These are phyloP conservation scores for Holothuria scabra DNA, from an alignment of 53 echinoderm and acorn worm genomes.

Conservation along the genomic window DNA sequence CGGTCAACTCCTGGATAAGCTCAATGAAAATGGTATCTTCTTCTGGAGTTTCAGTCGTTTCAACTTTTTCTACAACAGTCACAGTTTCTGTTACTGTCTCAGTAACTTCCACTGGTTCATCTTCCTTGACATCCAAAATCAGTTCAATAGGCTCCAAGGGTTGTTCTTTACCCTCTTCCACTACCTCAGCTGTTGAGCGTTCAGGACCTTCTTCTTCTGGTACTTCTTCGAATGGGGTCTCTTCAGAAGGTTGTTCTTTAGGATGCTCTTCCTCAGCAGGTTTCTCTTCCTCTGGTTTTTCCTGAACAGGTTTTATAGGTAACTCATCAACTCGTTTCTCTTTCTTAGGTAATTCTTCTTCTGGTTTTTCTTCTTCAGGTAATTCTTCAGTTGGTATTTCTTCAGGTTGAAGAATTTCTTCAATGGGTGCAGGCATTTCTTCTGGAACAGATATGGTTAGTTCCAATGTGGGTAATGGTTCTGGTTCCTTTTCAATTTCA, in stretches of 20 bases:
- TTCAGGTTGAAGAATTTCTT: constrained; percentile 55
- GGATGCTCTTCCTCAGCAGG: not conserved
- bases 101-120: constrained; percentile 30
- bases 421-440: not conserved
- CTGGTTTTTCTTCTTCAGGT: not conserved
- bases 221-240: not conserved
- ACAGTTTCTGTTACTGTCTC: constrained; percentile 30
- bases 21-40: constrained; percentile 54
- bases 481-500: constrained; percentile 39
- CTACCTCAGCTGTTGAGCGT: constrained; percentile 18
- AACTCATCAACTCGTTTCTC: constrained; percentile 6
- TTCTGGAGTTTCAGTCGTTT: constrained; percentile 36
- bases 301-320: constrained; percentile 7
- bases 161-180: not conserved
- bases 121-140: constrained; percentile 35
- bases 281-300: not conserved
- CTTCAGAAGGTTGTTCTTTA: constrained; percentile 52
- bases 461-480: constrained; percentile 29
- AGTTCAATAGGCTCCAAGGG: constrained; percentile 30
- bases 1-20: constrained; percentile 58
- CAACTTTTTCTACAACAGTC: constrained; percentile 27
- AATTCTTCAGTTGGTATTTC: constrained; percentile 55
- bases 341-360: constrained; percentile 48
- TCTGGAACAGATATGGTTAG: constrained; percentile 39
- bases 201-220: constrained; percentile 32